phyloP scores from a whole-genome alignment of 2,113 vertebrate species.

The Silurus glanis region DNA sequence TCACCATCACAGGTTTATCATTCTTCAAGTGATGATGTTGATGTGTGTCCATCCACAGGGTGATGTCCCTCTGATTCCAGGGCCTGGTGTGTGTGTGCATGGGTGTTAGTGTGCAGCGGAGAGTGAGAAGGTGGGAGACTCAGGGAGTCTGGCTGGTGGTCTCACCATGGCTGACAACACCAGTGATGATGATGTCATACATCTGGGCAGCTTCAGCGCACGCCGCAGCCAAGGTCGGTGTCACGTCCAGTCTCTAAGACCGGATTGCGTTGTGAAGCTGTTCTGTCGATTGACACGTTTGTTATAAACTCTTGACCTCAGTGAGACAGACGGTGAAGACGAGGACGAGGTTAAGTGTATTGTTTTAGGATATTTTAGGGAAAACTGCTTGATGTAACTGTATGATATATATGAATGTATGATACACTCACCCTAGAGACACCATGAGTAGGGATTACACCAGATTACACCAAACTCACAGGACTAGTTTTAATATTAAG shows the following conservation, averaged over 20 bases:
- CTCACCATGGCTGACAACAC: conserved; percentile 84
- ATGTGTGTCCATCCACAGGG: neutral
- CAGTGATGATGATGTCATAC: conserved; percentile 84
- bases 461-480: no score
- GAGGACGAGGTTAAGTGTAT: no score
- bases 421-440: no score
- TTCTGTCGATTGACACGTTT: neutral
- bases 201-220: conserved; percentile 81
- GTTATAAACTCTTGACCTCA: neutral
- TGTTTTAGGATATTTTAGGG: no score
- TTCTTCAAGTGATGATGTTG: neutral
- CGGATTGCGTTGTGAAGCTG: neutral
- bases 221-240: conserved; percentile 81
- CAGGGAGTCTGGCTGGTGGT: conserved; percentile 50
- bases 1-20: neutral
- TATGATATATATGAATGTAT: no score
- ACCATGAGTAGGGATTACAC: no score
- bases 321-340: no score
- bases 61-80: conserved; percentile 43
- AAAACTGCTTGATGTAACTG: no score
- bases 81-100: conserved; percentile 43
- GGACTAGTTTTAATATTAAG: no score
- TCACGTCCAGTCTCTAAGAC: no score
- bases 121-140: conserved; percentile 54
- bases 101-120: conserved; percentile 60